Conservation (phyloP, 2,113 vertebrate species). For the Trogon melanurus region DNA sequence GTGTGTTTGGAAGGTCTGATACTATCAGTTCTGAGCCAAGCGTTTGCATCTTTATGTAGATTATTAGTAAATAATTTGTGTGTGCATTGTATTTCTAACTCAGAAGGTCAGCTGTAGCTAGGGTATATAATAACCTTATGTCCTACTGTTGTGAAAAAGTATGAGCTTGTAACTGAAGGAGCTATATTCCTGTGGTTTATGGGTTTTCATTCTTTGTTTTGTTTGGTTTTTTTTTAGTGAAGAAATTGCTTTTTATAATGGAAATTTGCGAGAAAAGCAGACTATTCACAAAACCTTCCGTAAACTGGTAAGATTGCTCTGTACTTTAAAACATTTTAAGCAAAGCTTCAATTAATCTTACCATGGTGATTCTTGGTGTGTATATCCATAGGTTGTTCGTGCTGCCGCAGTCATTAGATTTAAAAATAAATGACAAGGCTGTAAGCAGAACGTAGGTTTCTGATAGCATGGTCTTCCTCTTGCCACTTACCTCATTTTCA, state of each 20-base stretch:
- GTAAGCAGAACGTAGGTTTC: background rate
- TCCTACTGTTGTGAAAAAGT: background rate
- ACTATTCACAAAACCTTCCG: conserved; percentile 90
- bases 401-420: background rate
- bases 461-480: background rate
- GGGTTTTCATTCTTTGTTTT: background rate
- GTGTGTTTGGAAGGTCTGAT: background rate
- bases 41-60: background rate
- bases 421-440: background rate
- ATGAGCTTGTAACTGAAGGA: background rate
- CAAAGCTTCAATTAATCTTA: background rate
- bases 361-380: background rate
- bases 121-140: background rate
- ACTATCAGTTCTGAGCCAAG: background rate
- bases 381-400: background rate
- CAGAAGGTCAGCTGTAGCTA: background rate
- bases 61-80: background rate
- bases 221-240: conserved; percentile 79
- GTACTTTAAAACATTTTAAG: background rate
- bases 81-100: background rate
- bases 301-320: conserved; percentile 86
- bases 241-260: conserved; percentile 98
- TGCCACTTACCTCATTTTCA: background rate
- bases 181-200: background rate
- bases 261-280: conserved; percentile 92